A percentile compares a stretch with the other conserved stretches of the same genome.
Evolutionary conservation across 2,888 invertebrate species (phyloP).

Genomic region (Taenaris catops): DNA sequence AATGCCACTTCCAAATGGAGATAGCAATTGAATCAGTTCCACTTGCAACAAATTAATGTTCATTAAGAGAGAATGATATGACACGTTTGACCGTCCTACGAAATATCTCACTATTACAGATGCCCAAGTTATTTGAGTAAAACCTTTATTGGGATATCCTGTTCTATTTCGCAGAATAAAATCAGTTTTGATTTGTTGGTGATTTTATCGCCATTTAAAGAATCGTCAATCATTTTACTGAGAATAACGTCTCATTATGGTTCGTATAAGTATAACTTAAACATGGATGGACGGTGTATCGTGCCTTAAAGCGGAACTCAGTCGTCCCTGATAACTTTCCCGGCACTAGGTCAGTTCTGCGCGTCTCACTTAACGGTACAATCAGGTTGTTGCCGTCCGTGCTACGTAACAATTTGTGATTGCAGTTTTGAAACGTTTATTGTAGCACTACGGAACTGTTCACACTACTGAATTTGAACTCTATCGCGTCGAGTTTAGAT

Average conservation of each 20-base stretch:
- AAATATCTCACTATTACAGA: slow-evolving; percentile 29
- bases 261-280: slow-evolving; percentile 35
- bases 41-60: slow-evolving; percentile 74
- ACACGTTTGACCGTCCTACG: slow-evolving; percentile 41
- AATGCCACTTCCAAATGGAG: slow-evolving; percentile 63
- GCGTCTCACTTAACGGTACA: slow-evolving; percentile 73
- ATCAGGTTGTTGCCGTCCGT: slow-evolving; percentile 70
- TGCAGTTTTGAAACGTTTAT: slow-evolving; percentile 68
- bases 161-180: slow-evolving; percentile 39
- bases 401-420: slow-evolving; percentile 69
- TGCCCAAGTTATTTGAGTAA: slow-evolving; percentile 12
- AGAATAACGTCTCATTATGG: slow-evolving; percentile 18
- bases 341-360: slow-evolving; percentile 78
- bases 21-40: slow-evolving; percentile 78
- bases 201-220: slow-evolving; percentile 37
- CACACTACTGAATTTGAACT: slow-evolving; percentile 36
- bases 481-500: slow-evolving; percentile 30
- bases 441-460: slow-evolving; percentile 37
- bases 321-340: slow-evolving; percentile 70
- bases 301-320: slow-evolving; percentile 55
- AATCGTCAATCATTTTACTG: slow-evolving; percentile 25
- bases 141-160: slow-evolving; percentile 43
- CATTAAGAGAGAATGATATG: slow-evolving; percentile 56
- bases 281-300: slow-evolving; percentile 27
- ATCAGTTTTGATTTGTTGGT: slow-evolving; percentile 43